Conservation (phyloP, 2,113 vertebrate genomes). For the Microtus oregoni region DNA sequence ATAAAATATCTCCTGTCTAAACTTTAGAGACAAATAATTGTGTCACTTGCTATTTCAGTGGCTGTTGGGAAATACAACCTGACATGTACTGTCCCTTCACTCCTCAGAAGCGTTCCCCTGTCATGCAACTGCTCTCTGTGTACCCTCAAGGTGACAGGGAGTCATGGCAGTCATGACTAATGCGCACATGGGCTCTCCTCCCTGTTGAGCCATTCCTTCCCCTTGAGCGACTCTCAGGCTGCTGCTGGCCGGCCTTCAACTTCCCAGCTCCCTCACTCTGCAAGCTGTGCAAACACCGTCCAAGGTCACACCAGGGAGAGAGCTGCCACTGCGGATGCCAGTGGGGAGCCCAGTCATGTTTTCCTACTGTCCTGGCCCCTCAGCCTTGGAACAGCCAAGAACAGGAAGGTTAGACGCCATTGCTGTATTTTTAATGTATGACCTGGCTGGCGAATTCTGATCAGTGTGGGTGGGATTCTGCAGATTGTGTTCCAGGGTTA, state of each 20-base stretch:
- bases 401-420: background rate
- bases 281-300: constrained; percentile 20
- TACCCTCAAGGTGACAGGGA: constrained; percentile 67
- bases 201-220: constrained; percentile 64
- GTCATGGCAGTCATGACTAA: constrained; percentile 62
- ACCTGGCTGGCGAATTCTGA: background rate
- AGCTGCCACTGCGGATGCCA: background rate
- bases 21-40: constrained; percentile 9
- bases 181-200: constrained; percentile 55
- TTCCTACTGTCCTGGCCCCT: background rate
- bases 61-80: constrained; percentile 34
- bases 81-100: background rate
- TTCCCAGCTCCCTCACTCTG: background rate
- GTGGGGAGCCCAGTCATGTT: background rate
- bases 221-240: constrained; percentile 55
- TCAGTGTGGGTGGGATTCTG: background rate
- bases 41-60: constrained; percentile 2
- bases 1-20: constrained; percentile 14
- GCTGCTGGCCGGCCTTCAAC: background rate
- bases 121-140: background rate
- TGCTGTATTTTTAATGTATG: background rate
- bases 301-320: background rate
- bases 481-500: background rate
- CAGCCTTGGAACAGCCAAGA: background rate
- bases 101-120: constrained; percentile 36